Conservation (phyloP, 2,888 invertebrate species). For the Brachynemurus nebulosus region DNA sequence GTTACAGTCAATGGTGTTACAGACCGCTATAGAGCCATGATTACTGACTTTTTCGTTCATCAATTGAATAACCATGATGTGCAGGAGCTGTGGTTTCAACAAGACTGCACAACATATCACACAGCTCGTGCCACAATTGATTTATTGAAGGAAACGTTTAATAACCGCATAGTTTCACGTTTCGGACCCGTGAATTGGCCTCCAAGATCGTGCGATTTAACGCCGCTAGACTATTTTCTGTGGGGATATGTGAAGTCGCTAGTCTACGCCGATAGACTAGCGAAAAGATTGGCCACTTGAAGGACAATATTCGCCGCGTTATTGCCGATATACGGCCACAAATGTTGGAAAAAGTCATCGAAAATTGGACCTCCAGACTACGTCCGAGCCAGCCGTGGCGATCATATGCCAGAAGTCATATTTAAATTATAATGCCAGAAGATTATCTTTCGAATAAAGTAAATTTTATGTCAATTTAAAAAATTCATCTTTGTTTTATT, state of each 20-base stretch:
- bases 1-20: conserved; percentile 3
- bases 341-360: conserved; percentile 10
- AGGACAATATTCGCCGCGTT: conserved; percentile 8
- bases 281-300: conserved; percentile 8
- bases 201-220: too few relatives aligned
- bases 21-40: not conserved
- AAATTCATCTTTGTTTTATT: too few relatives aligned
- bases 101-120: conserved; percentile 2
- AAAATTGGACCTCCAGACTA: not conserved
- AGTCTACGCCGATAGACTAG: conserved; percentile 6
- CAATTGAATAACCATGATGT: conserved; percentile 1
- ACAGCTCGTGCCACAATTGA: not conserved
- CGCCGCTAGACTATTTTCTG: not conserved
- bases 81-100: not conserved
- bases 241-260: conserved; percentile 4
- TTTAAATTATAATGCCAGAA: not conserved
- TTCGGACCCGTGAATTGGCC: too few relatives aligned
- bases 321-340: conserved; percentile 11
- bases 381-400: not conserved
- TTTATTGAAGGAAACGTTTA: conserved; percentile 1
- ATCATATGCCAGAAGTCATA: not conserved
- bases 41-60: conserved; percentile 5
- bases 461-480: not conserved
- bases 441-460: not conserved
- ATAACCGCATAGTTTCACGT: too few relatives aligned